These are phyloP conservation scores for Corythornis vintsioides DNA, from an alignment of 2,113 vertebrate genomes.

Conservation along the genomic window DNA sequence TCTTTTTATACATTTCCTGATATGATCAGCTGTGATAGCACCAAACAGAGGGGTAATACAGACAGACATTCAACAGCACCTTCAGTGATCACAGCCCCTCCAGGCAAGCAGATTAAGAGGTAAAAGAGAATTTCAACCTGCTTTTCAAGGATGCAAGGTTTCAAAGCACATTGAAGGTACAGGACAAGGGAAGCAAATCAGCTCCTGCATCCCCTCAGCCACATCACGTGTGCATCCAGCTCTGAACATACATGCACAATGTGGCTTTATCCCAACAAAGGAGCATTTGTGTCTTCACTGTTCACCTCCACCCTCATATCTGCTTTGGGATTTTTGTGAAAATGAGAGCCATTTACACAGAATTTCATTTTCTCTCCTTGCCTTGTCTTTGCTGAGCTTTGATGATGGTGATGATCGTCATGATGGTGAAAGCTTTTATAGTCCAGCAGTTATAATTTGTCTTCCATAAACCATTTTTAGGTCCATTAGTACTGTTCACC, in stretches of 20 bases:
- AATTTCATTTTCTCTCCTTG: background rate
- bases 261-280: conserved; percentile 28
- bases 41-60: background rate
- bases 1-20: background rate
- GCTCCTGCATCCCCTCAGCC: background rate
- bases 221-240: background rate
- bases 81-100: background rate
- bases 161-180: background rate
- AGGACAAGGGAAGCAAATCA: background rate
- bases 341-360: background rate
- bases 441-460: background rate
- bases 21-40: background rate
- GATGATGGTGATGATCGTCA: background rate
- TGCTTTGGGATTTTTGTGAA: background rate
- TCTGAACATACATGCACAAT: background rate
- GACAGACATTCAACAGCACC: background rate
- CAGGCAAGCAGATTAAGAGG: background rate
- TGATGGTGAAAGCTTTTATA: background rate
- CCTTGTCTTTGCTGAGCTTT: background rate
- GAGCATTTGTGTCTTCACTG: conserved; percentile 4
- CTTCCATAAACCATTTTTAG: background rate
- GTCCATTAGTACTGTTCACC: background rate
- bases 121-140: background rate
- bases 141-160: background rate
- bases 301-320: background rate